Conservation (phyloP, 1,140 invertebrate genomes). For the Microplitis demolitor region DNA sequence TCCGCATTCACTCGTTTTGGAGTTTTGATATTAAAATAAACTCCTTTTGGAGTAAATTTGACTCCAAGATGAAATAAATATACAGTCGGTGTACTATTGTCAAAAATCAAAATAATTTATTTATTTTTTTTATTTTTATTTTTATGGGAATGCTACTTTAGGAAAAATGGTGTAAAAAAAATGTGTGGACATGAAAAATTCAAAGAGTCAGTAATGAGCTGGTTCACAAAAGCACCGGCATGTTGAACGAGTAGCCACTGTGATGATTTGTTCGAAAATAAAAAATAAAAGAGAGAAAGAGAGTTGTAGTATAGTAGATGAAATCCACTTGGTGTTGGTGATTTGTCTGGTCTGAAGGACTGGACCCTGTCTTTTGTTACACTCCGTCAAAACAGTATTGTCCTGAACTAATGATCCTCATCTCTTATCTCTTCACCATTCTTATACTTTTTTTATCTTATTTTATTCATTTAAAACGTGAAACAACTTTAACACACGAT, state of each 20-base stretch:
- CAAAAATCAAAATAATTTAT: too few relatives aligned
- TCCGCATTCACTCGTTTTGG: too few relatives aligned
- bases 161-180: background rate
- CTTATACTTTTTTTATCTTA: too few relatives aligned
- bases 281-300: too few relatives aligned
- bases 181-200: slow-evolving; percentile 50
- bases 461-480: too few relatives aligned
- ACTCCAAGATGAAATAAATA: too few relatives aligned
- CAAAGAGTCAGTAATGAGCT: slow-evolving; percentile 52
- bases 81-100: too few relatives aligned
- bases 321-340: slow-evolving; percentile 45
- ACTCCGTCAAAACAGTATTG: slow-evolving; percentile 57
- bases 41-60: too few relatives aligned
- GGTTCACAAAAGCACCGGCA: slow-evolving; percentile 49
- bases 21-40: too few relatives aligned
- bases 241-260: slow-evolving; percentile 40
- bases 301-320: slow-evolving; percentile 21
- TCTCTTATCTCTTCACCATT: slow-evolving; percentile 30
- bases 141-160: too few relatives aligned
- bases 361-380: background rate
- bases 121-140: too few relatives aligned
- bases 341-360: slow-evolving; percentile 49
- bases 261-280: slow-evolving; percentile 55
- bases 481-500: too few relatives aligned
- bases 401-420: slow-evolving; percentile 49